These are phyloP conservation scores for Epizoanthus stellaris DNA, from an alignment of 92 coral and sea anemone genomes.

Conservation along the genomic window DNA sequence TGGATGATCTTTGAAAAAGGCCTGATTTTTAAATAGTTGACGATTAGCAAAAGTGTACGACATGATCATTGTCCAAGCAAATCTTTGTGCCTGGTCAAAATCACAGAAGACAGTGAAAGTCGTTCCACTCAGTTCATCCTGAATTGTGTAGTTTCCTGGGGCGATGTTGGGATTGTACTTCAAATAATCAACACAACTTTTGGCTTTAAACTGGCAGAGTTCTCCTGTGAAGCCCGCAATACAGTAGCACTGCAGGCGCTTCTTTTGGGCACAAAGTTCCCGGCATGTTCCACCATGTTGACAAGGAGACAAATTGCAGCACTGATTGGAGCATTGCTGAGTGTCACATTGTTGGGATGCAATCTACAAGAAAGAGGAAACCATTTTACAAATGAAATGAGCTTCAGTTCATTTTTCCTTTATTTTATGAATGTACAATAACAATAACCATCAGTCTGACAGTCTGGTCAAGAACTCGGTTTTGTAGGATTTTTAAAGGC, in stretches of 20 bases:
- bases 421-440: too few species aligned
- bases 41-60: slow-evolving; percentile 10
- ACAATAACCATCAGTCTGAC: too few species aligned
- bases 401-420: too few species aligned
- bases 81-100: background rate
- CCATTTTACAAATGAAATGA: too few species aligned
- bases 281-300: slow-evolving; percentile 9
- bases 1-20: background rate
- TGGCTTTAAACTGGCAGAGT: slow-evolving; percentile 12
- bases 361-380: background rate
- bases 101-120: slow-evolving; percentile 11
- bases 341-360: background rate
- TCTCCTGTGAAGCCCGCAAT: slow-evolving; percentile 8
- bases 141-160: slow-evolving; percentile 9
- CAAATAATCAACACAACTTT: background rate
- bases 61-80: slow-evolving; percentile 20
- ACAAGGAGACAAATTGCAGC: background rate
- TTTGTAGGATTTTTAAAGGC: too few species aligned
- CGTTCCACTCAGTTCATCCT: background rate
- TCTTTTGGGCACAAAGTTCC: slow-evolving; percentile 5
- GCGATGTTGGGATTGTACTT: background rate
- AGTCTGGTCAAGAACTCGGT: too few species aligned
- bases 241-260: slow-evolving; percentile 7
- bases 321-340: background rate
- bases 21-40: background rate